These are phyloP conservation scores for Calosoma granatense DNA, from an alignment of 1,140 invertebrate genomes.

Conservation along the genomic window DNA sequence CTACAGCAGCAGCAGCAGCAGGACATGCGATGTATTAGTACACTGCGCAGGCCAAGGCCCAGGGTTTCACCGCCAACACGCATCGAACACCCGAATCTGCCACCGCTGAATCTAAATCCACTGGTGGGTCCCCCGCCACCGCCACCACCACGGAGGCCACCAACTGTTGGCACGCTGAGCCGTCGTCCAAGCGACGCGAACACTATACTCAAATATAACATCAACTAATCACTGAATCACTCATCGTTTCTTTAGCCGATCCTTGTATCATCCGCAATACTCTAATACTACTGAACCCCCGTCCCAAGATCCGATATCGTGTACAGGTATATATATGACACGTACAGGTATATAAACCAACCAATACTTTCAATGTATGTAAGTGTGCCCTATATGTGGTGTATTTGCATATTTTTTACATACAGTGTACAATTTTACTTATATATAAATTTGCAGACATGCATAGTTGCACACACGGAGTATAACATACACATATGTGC, in stretches of 20 bases:
- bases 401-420: too few species aligned
- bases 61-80: constrained; percentile 65
- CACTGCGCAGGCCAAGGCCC: constrained; percentile 26
- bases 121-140: constrained; percentile 15
- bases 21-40: constrained; percentile 30
- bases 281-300: neutral
- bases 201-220: neutral
- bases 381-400: too few species aligned
- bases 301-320: too few species aligned
- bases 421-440: too few species aligned
- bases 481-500: too few species aligned
- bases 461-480: too few species aligned
- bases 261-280: neutral
- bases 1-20: constrained; percentile 14
- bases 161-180: neutral
- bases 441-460: too few species aligned
- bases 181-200: neutral
- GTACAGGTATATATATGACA: too few species aligned
- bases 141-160: neutral
- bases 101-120: constrained; percentile 61
- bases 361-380: too few species aligned
- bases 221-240: neutral
- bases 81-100: constrained; percentile 70
- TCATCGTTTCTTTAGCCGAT: neutral
- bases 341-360: too few species aligned